A percentile compares a stretch with the other conserved stretches of the same genome.
These are phyloP conservation scores for Sanderia malayensis DNA, from an alignment of 30 jellyfish, hydroid and myxozoan species.

Conservation along the genomic window DNA sequence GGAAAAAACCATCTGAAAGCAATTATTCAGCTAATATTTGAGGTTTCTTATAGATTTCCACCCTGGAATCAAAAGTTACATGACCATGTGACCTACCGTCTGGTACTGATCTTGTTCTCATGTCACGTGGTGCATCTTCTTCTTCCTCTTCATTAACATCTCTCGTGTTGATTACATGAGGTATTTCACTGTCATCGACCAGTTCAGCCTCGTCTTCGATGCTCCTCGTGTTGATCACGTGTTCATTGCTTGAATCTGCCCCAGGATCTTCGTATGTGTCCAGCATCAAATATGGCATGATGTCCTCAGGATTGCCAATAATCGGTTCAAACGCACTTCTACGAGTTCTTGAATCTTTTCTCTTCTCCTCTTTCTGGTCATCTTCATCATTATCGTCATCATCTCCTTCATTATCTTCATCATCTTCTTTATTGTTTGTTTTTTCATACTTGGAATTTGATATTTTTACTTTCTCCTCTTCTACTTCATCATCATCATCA, in stretches of 20 bases:
- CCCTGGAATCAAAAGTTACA: constrained; percentile 24
- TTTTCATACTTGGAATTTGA: constrained; percentile 1
- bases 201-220: constrained; percentile 15
- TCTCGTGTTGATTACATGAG: constrained; percentile 39
- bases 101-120: constrained; percentile 63
- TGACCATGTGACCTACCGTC: constrained; percentile 78
- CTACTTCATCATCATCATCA: constrained; percentile 17
- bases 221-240: constrained; percentile 16
- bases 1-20: too few species aligned
- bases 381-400: background rate
- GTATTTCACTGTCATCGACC: background rate
- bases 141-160: constrained; percentile 48
- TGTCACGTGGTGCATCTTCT: constrained; percentile 62
- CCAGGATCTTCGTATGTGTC: constrained; percentile 40
- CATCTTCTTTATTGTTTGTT: background rate
- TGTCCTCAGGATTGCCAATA: constrained; percentile 63
- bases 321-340: constrained; percentile 43
- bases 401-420: background rate
- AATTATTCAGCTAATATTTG: constrained; percentile 18
- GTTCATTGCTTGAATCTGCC: constrained; percentile 25
- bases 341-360: constrained; percentile 13
- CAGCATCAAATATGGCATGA: constrained; percentile 48
- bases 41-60: constrained; percentile 11
- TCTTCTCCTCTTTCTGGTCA: background rate
- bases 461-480: background rate